Percentiles rank a stretch among this genome's conserved stretches.
These are phyloP conservation scores for Cercopithecus mona DNA, from an alignment of 2,113 vertebrate species.

Conservation along the genomic window DNA sequence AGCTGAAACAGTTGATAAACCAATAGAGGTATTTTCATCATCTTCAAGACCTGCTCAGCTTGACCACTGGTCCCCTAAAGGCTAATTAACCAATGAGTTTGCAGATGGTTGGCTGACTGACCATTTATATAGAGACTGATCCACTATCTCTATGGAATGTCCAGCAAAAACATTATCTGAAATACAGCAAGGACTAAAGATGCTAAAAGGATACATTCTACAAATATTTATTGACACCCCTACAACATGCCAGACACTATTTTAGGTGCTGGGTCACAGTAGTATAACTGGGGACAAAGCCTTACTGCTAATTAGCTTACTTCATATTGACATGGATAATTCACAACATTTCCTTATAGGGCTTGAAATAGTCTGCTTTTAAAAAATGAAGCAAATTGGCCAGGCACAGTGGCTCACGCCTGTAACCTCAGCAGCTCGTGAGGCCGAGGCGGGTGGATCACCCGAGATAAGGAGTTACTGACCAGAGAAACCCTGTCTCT, in stretches of 20 bases:
- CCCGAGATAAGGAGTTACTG: too few species aligned
- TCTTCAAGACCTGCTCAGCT: not conserved
- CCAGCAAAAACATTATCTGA: not conserved
- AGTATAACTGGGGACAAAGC: not conserved
- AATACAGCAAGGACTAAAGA: not conserved
- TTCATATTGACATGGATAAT: not conserved
- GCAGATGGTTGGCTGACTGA: not conserved
- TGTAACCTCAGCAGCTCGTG: too few species aligned
- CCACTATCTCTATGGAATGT: not conserved
- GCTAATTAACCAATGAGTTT: not conserved
- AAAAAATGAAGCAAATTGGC: not conserved
- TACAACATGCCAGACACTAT: not conserved
- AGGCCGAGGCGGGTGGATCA: too few species aligned
- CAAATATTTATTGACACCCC: not conserved
- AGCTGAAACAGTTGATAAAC: not conserved
- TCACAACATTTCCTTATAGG: not conserved
- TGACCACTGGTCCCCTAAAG: not conserved
- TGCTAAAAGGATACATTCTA: not conserved
- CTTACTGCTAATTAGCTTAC: not conserved
- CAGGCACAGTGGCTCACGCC: too few species aligned
- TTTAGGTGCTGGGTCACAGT: not conserved
- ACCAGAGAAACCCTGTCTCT: too few species aligned
- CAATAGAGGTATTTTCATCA: not conserved
- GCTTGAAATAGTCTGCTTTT: conserved; percentile 3
- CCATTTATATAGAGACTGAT: not conserved